Evolutionary conservation across 1,140 invertebrate species (phyloP), one percentile per base, ranked within the genome.

Genomic region (Polypedilum pembai): DNA sequence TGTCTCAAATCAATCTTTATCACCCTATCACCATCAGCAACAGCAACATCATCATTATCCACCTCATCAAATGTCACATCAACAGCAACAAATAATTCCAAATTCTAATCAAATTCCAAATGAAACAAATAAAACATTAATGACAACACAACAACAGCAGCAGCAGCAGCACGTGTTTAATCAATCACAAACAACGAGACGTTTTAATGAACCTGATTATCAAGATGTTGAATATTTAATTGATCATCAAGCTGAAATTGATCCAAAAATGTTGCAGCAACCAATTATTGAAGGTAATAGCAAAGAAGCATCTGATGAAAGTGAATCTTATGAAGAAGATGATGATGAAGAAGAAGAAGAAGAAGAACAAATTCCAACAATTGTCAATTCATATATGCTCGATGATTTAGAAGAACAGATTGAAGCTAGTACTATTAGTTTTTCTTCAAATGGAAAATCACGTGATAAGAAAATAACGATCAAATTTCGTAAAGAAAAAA

Each of bases 381-480:
- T 69, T 20, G 41, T 40, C 20, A 65, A 10, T n/a, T 40, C 17
- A 3, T 33, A 41, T 17, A 74, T 40, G 74, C 10, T 40, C 7
- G 63, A 41, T 40, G 21, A 20, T 17, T 33, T 75, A 73, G 77
- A 78, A 73, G 77, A 78, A 66, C 77, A 78, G 76, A 78, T 78
- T 33, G 78, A 77, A 73, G 78, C 77, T 7, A 77, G 77, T n/a
- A 78, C 78, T 21, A 78, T 78, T 40, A 76, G 80, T 41, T 80
- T 80, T 10, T 78, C 76, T 21, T 77, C 76, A 7, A 78, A 79
- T 20, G 74, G 69, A 8, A 17, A 21, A 33, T 73, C 69, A 20
- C 69, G 63, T 15, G 33, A 40, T 18, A 72, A 73, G 18, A 75
- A 65, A 45, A 73, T 75, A 17, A 75, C 74, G 20, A 73, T 75